A percentile compares a stretch with the other conserved stretches of the same genome.
Conservation (phyloP, 1,140 invertebrate species). For the Drosophila oshimai region DNA sequence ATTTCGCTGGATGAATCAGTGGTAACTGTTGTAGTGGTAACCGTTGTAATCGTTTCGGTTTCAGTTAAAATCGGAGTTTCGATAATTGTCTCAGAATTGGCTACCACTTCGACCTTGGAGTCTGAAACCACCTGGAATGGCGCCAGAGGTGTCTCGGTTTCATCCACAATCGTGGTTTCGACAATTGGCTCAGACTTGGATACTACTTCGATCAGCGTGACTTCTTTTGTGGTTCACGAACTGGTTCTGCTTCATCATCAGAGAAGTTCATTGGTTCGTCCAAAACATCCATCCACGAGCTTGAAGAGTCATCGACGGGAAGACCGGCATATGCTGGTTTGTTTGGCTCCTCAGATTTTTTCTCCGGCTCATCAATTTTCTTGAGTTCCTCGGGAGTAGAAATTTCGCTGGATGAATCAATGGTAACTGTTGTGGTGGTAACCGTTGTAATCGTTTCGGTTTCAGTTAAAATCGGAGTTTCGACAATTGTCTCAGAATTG, state of each 20-base stretch:
- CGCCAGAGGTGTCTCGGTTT: constrained; percentile 1
- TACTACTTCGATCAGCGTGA: not conserved
- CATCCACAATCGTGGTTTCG: constrained; percentile 1
- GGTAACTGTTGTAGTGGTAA: constrained; percentile 1
- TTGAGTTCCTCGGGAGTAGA: not conserved
- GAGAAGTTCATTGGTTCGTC: constrained; percentile 83
- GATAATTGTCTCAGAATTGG: no score
- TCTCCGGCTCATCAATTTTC: not conserved
- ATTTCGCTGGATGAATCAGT: not conserved
- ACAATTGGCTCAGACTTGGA: not conserved
- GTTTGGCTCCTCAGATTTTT: constrained; percentile 19
- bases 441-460: not conserved
- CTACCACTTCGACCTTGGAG: no score
- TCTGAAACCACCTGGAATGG: no score
- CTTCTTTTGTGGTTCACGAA: not conserved
- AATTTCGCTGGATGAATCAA: not conserved
- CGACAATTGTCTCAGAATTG: not conserved
- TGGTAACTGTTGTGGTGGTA: not conserved
- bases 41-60: not conserved
- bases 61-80: no score
- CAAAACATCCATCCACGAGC: constrained; percentile 83
- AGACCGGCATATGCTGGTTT: constrained; percentile 76
- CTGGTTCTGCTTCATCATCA: constrained; percentile 58
- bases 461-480: constrained; percentile 1
- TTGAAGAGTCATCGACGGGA: constrained; percentile 82